Evolutionary conservation across 2,888 invertebrate species (phyloP).

Genomic region (Aethes cnicana): DNA sequence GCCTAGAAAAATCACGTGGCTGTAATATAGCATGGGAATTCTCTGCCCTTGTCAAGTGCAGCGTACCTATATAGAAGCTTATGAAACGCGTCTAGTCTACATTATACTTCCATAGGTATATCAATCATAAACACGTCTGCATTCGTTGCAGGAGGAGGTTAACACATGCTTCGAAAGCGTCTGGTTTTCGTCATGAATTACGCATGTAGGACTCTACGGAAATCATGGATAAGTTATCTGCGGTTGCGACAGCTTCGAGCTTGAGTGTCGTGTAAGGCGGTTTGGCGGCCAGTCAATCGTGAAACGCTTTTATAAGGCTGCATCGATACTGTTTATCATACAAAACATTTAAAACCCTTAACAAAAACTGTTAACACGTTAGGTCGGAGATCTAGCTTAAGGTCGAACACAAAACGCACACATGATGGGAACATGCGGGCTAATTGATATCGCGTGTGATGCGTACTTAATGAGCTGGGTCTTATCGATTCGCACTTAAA

Average conservation of each 20-base stretch:
- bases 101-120: no score
- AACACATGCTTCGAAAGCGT: constrained; percentile 10
- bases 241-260: constrained; percentile 38
- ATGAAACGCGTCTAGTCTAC: no score
- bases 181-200: constrained; percentile 22
- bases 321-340: not conserved
- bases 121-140: constrained; percentile 41
- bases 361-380: constrained; percentile 28
- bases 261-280: constrained; percentile 34
- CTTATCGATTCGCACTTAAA: constrained; percentile 47
- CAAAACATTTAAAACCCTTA: constrained; percentile 2
- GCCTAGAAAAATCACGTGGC: constrained; percentile 46
- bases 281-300: constrained; percentile 16
- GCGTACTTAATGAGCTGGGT: constrained; percentile 48
- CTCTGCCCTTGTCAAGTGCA: not conserved
- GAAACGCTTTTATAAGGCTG: constrained; percentile 18
- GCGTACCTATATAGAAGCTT: constrained; percentile 38
- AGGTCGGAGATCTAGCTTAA: constrained; percentile 47
- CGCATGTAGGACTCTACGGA: constrained; percentile 19
- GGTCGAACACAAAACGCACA: constrained; percentile 52
- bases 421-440: constrained; percentile 60
- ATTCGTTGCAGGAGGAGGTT: constrained; percentile 28
- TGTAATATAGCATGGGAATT: constrained; percentile 17
- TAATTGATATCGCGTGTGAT: constrained; percentile 59
- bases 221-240: constrained; percentile 36